A percentile compares a stretch with the other conserved stretches of the same genome.
These are phyloP conservation scores for Anagyrus pseudococci DNA, from an alignment of 2,888 invertebrate genomes.

Conservation along the genomic window DNA sequence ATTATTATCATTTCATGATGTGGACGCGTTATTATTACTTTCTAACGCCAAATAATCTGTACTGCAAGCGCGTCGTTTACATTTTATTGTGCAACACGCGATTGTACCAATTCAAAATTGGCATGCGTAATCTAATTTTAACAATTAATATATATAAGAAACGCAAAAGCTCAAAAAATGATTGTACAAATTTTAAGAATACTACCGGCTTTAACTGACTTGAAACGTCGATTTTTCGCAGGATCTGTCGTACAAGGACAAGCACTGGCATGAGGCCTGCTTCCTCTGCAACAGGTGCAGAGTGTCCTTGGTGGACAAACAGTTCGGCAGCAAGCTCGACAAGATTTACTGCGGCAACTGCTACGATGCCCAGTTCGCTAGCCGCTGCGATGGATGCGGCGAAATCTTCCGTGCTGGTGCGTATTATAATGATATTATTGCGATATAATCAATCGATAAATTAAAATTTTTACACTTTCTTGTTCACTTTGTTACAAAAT, in stretches of 20 bases:
- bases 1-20: not conserved
- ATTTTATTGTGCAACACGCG: not conserved
- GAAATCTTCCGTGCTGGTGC: slow-evolving; percentile 99
- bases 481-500: not conserved
- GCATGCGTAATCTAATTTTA: no score
- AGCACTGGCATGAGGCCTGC: slow-evolving; percentile 99
- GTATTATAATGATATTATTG: slow-evolving; percentile 54
- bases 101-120: not conserved
- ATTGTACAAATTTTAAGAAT: no score
- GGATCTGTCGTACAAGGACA: slow-evolving; percentile 99
- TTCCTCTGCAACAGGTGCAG: slow-evolving; percentile 99
- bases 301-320: slow-evolving; percentile 97
- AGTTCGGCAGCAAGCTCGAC: slow-evolving; percentile 98
- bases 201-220: not conserved
- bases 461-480: not conserved
- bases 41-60: not conserved
- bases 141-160: not conserved
- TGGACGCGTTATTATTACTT: not conserved
- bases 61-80: not conserved
- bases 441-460: not conserved
- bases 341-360: slow-evolving; percentile 99
- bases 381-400: slow-evolving; percentile 98
- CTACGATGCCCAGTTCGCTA: slow-evolving; percentile 99
- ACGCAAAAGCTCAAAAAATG: no score
- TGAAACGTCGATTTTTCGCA: slow-evolving; percentile 58